phyloP scores from a whole-genome alignment of 2,888 invertebrate species.

The Deilephila porcellus region DNA sequence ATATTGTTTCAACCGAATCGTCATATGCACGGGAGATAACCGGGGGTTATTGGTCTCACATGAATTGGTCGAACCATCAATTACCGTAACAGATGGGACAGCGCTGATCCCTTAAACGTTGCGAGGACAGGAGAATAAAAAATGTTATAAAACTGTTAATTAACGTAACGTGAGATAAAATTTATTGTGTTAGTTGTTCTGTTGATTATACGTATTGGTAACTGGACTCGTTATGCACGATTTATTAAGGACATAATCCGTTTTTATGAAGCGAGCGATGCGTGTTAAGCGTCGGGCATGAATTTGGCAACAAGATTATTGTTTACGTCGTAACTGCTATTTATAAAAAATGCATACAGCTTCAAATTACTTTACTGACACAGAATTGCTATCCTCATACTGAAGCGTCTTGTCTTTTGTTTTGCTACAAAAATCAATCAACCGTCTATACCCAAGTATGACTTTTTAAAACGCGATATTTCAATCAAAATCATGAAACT shows the following conservation, averaged over 20 bases:
- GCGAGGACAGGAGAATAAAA: conserved; percentile 21
- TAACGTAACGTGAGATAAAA: conserved; percentile 22
- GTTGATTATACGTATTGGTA: conserved; percentile 16
- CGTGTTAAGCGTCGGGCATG: background rate
- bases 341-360: too few species aligned
- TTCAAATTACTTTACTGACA: background rate
- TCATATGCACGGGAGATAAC: conserved; percentile 43
- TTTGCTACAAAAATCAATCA: background rate
- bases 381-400: background rate
- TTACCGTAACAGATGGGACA: conserved; percentile 46
- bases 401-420: background rate
- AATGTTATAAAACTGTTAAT: conserved; percentile 25
- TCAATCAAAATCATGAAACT: background rate
- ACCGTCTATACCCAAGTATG: too few species aligned
- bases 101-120: conserved; percentile 28
- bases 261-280: background rate
- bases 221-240: conserved; percentile 23
- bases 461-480: too few species aligned
- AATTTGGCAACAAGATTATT: background rate
- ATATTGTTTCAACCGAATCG: conserved; percentile 61
- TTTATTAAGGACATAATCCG: conserved; percentile 7
- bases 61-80: conserved; percentile 47
- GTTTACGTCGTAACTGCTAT: background rate
- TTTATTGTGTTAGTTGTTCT: conserved; percentile 22
- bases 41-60: conserved; percentile 42